Evolutionary conservation across 2,797 vertebrate genomes (phyloP).

Genomic region (Siniperca obscura): DNA sequence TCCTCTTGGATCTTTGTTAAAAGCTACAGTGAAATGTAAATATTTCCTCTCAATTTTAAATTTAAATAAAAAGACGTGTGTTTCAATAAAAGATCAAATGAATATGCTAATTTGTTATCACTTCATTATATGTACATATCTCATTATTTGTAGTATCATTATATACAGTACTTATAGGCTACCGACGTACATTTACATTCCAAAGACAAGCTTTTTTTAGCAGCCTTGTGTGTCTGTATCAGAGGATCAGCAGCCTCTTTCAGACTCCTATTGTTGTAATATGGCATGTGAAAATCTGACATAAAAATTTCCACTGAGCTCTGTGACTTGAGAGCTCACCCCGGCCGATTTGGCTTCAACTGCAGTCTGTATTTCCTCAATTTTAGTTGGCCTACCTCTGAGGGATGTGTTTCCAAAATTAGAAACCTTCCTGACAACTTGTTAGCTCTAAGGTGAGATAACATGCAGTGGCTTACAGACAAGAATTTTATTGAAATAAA

Average conservation of each 20-base stretch:
- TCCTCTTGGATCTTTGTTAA: conserved; percentile 60
- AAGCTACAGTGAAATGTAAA: conserved; percentile 32
- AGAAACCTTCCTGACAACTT: conserved; percentile 52
- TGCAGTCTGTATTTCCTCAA: conserved; percentile 33
- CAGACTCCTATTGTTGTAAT: conserved; percentile 32
- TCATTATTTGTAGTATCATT: conserved; percentile 21
- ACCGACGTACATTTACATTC: conserved; percentile 16
- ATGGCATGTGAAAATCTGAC: conserved; percentile 41
- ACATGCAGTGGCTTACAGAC: conserved; percentile 18
- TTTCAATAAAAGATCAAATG: conserved; percentile 40
- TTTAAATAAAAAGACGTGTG: not conserved
- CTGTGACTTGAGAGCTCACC: conserved; percentile 27
- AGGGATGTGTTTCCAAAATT: conserved; percentile 53
- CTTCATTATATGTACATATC: conserved; percentile 2
- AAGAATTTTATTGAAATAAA: conserved; percentile 7
- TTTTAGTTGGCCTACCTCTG: conserved; percentile 44
- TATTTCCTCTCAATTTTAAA: conserved; percentile 25
- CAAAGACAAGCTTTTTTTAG: conserved; percentile 26
- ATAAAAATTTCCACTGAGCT: conserved; percentile 37
- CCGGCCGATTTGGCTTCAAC: conserved; percentile 20
- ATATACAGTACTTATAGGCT: conserved; percentile 27
- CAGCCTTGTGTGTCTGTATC: conserved; percentile 18
- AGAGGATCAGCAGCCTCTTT: conserved; percentile 36
- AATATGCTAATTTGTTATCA: conserved; percentile 26
- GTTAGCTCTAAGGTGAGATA: conserved; percentile 27